Percentiles rank a stretch among this genome's conserved stretches.
phyloP scores from a whole-genome alignment of 2,888 invertebrate species.

The Drosophila kanekoi region DNA sequence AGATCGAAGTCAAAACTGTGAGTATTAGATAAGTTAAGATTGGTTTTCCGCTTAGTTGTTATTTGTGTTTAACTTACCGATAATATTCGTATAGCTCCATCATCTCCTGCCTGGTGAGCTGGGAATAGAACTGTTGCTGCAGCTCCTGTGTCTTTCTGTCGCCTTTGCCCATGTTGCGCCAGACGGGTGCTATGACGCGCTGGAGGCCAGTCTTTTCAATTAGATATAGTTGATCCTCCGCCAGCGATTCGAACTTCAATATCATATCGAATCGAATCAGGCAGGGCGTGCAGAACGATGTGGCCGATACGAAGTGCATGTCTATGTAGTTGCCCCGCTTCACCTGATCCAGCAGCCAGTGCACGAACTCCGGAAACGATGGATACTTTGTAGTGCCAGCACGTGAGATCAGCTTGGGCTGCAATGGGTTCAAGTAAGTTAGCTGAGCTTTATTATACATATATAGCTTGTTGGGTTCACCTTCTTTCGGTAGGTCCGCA shows the following conservation, averaged over 20 bases:
- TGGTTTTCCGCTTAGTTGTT: too few relatives aligned
- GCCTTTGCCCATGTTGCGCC: slow-evolving; percentile 93
- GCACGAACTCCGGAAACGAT: slow-evolving; percentile 92
- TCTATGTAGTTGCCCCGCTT: slow-evolving; percentile 87
- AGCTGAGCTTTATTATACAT: neutral
- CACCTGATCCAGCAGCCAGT: slow-evolving; percentile 91
- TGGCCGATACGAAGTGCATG: slow-evolving; percentile 95
- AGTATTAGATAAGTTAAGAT: neutral
- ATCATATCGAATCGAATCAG: slow-evolving; percentile 93
- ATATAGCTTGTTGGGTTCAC: slow-evolving; percentile 45
- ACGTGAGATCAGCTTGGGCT: slow-evolving; percentile 61
- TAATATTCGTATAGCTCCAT: slow-evolving; percentile 92
- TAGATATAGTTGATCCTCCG: slow-evolving; percentile 93
- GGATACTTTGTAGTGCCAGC: slow-evolving; percentile 88
- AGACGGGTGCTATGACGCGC: slow-evolving; percentile 92
- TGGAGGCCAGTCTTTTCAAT: slow-evolving; percentile 91
- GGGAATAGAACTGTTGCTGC: slow-evolving; percentile 91
- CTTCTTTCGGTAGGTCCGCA: slow-evolving; percentile 89
- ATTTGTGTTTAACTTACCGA: slow-evolving; percentile 86
- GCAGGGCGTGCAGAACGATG: slow-evolving; percentile 94
- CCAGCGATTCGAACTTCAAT: slow-evolving; percentile 93
- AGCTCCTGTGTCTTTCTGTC: slow-evolving; percentile 90
- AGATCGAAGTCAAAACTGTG: slow-evolving; percentile 93
- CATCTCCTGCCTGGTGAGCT: slow-evolving; percentile 90
- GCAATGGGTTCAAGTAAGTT: neutral